Evolutionary conservation across 2,113 vertebrate species (phyloP), one percentile per base, ranked within the genome.

Genomic region (Hyaena hyaena): DNA sequence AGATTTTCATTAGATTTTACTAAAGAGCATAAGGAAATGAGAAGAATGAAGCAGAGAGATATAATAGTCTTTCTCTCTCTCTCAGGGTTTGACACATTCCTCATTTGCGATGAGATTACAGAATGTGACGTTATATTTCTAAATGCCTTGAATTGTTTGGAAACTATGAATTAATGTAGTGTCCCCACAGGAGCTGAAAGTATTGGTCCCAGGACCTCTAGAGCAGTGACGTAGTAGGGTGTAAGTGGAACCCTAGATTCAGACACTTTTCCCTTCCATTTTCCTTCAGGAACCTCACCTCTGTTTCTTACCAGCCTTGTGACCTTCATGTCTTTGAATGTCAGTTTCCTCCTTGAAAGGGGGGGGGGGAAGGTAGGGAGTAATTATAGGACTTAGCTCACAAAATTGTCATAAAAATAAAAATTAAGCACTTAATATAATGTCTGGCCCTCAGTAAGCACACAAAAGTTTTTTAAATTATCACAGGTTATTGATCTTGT

Each of bases 141-240:
- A 16, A 73, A 31, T 19, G 23, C 35, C 7, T 43, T 14, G 4
- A 43, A 28, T 7, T 50, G 39, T 58, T 82, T 61, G 31, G 16
- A 50, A 92, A 73, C 26, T 33, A 28, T 19, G 21, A 76, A 39
- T 17, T 66, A 85, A 58, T 17, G 33, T 4, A 14, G 5, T 89
- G 4, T 39, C 28, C 19, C 26, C 33, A 19, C 16, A 50, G 48
- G 33, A 53, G 19, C 33, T 15, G 12, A 66, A 19, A 21, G 4
- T 5, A 4, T 73, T 73, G 12, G 31, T 73, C 55, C 24, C 7
- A 43, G 35, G 35, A 26, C 50, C 19, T 19, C 4, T 3, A 17
- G 28, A 5, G 1, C 6, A 28, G 33, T 3, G 33, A 5, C 3
- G 10, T 2, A 3, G 0, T 35, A 11, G 5, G 0, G 2, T 19